Base-by-base conservation (phyloP, 2,797 vertebrate species). In the Heteromormyrus szaboi region DNA sequence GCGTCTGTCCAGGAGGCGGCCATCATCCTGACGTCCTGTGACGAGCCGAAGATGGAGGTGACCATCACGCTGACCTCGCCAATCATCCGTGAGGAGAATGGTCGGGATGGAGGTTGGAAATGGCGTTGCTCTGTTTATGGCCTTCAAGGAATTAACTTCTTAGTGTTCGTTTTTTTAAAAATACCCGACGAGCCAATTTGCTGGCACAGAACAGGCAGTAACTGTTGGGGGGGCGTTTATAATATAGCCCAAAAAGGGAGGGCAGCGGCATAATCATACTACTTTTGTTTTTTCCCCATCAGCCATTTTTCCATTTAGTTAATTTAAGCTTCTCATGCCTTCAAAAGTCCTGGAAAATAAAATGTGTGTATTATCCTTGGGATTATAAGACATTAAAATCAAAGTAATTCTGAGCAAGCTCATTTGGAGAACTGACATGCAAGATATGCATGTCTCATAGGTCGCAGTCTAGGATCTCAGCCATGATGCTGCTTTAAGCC, bases 41-140 rank as follows among this genome's bases (percentile, higher is more conserved):
- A 96, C 87, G 98, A 99, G 91, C 97, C 98, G 89, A 99, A 99
- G 97, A 99, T 99, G 98, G 97, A 98, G 96, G 99, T 99, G 93
- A 98, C 97, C 54, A 98, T 99, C 95, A 99, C 98, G 2, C 92
- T 99, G 95, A 99, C 99, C 25, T 99, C 99, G 62, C 99, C 99
- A 25, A 92, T 98, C 93, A 98, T 99, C 95, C 94, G 99, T 89
- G 99, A 99, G 92, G 99, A 99, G 90, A 96, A 94, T 93, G 92
- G 96, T 92, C 96, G 93, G 95, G 98, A 99, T 91, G 98, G 98
- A 99, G 98, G 98, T 99, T 98, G 96, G 98, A 93, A 96, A 96
- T 93, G 90, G 93, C 5, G 19, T 68, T 22, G 62, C 48, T 29
- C 25, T 44, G 65, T 84, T 86, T 72, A 19, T 22, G 8, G 11